Percentiles rank a stretch among this genome's conserved stretches.
Conservation (phyloP, 1,140 invertebrate species). For the Orius insidiosus region DNA sequence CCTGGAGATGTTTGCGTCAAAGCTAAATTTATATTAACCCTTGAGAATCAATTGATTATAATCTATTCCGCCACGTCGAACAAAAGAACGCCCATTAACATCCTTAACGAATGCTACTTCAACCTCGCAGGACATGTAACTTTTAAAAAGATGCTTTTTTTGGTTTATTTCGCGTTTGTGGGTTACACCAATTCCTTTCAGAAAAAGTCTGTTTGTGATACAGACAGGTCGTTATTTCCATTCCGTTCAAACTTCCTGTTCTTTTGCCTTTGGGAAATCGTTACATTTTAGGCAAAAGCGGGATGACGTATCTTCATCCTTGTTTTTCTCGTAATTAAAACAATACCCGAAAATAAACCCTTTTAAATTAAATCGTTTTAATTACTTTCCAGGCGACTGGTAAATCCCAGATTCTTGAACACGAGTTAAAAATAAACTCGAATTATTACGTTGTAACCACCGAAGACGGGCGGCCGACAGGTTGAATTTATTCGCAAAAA, state of each 20-base stretch:
- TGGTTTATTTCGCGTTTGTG: not conserved
- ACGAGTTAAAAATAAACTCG: too few relatives aligned
- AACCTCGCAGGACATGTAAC: constrained; percentile 73
- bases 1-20: constrained; percentile 55
- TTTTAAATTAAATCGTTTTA: too few relatives aligned
- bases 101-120: constrained; percentile 89
- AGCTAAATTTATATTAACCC: constrained; percentile 50
- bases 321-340: too few relatives aligned
- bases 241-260: not conserved
- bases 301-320: not conserved
- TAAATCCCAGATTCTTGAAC: too few relatives aligned
- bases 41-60: constrained; percentile 52
- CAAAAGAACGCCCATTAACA: constrained; percentile 67
- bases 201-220: not conserved
- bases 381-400: too few relatives aligned
- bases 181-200: not conserved
- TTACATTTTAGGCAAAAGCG: not conserved
- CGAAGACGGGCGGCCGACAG: too few relatives aligned
- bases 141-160: constrained; percentile 15
- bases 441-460: too few relatives aligned
- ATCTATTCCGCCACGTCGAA: constrained; percentile 53
- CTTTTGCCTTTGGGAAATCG: not conserved
- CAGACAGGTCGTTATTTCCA: not conserved
- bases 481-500: too few relatives aligned
- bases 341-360: too few relatives aligned